Conservation (phyloP, 2,113 vertebrate genomes). For the Riparia riparia region DNA sequence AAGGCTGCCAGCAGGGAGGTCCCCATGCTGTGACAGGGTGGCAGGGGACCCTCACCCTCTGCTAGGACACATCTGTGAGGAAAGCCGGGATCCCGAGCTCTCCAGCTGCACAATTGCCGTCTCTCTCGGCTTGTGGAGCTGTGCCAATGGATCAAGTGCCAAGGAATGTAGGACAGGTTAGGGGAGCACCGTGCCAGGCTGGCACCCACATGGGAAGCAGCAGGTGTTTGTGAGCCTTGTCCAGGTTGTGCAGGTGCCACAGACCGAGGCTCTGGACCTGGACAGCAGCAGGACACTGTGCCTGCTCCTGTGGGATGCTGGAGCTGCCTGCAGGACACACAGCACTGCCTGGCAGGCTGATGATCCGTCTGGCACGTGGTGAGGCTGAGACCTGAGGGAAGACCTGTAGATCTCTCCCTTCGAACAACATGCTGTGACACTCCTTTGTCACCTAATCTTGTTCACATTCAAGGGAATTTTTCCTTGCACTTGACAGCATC, state of each 20-base stretch:
- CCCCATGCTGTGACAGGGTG: not conserved
- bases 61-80: not conserved
- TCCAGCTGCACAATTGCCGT: not conserved
- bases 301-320: not conserved
- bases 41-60: not conserved
- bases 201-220: not conserved
- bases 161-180: not conserved
- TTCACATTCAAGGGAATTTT: not conserved
- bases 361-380: not conserved
- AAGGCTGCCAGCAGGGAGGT: not conserved
- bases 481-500: not conserved
- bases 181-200: slow-evolving; percentile 23
- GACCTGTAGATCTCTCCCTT: not conserved
- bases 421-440: not conserved
- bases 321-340: not conserved
- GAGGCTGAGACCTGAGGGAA: not conserved
- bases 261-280: not conserved
- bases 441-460: not conserved
- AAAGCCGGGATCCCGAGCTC: not conserved
- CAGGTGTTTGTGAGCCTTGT: slow-evolving; percentile 16
- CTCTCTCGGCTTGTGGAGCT: not conserved
- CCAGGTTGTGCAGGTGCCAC: not conserved
- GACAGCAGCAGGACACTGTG: not conserved
- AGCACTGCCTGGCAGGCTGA: not conserved
- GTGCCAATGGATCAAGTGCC: not conserved